Evolutionary conservation across 2,888 invertebrate species (phyloP).

Genomic region (Rhamphomyia laevipes): DNA sequence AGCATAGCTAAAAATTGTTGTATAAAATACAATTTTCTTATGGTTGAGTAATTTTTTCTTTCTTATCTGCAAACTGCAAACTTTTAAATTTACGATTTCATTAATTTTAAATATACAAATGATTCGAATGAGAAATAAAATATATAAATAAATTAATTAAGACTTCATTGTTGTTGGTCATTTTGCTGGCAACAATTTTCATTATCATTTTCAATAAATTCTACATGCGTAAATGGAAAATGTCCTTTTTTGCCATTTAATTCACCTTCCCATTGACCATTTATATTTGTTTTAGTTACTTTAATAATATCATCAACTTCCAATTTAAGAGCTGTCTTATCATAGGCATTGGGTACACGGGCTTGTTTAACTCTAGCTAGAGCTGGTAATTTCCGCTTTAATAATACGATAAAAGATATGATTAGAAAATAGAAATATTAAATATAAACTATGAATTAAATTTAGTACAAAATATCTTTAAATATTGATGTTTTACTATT

Average conservation of each 20-base stretch:
- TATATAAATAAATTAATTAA: too few species aligned
- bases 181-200: conserved; percentile 14
- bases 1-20: too few species aligned
- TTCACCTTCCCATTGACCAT: conserved; percentile 98
- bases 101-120: too few species aligned
- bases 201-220: conserved; percentile 69
- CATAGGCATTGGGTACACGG: conserved; percentile 93
- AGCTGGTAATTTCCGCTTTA: conserved; percentile 79
- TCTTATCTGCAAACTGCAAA: too few species aligned
- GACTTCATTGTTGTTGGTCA: too few species aligned
- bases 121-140: too few species aligned
- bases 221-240: conserved; percentile 96
- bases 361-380: conserved; percentile 85
- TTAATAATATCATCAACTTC: conserved; percentile 91
- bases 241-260: conserved; percentile 81
- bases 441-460: not conserved
- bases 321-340: conserved; percentile 86
- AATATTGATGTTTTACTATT: too few species aligned
- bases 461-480: too few species aligned
- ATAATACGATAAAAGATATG: conserved; percentile 22
- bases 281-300: conserved; percentile 92
- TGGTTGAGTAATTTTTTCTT: too few species aligned
- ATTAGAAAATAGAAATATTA: not conserved
- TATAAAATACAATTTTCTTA: too few species aligned
- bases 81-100: too few species aligned